These are phyloP conservation scores for Morbakka virulenta DNA, from an alignment of 30 jellyfish, hydroid and myxozoan species.

Conservation along the genomic window DNA sequence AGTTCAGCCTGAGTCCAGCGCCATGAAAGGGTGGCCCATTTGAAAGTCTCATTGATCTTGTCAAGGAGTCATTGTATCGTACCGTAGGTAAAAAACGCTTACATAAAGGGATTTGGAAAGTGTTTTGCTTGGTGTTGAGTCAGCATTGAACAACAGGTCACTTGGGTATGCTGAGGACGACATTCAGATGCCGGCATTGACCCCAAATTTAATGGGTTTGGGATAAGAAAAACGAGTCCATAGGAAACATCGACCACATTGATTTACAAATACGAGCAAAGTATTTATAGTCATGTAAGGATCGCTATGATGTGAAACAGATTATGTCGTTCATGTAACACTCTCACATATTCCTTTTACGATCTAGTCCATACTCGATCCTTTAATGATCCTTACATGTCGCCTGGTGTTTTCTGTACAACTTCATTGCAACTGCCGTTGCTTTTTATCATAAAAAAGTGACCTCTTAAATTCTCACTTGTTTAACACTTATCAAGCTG, in stretches of 20 bases:
- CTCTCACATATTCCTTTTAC: no score
- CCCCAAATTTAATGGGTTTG: slow-evolving; percentile 47
- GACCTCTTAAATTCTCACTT: no score
- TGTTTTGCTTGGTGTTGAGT: slow-evolving; percentile 51
- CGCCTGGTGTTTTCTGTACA: no score
- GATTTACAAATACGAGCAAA: slow-evolving; percentile 59
- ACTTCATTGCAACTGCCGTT: no score
- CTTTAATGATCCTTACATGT: no score
- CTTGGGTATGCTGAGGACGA: slow-evolving; percentile 65
- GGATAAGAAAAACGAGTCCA: slow-evolving; percentile 53
- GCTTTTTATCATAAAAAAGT: no score
- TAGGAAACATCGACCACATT: slow-evolving; percentile 27
- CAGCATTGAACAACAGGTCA: slow-evolving; percentile 58
- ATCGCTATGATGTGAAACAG: no score
- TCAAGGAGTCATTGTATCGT: slow-evolving; percentile 57
- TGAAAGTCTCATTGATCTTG: slow-evolving; percentile 56
- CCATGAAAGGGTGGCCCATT: slow-evolving; percentile 85
- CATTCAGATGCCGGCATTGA: slow-evolving; percentile 40
- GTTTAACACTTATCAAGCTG: no score
- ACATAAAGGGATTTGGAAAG: slow-evolving; percentile 37
- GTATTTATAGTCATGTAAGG: slow-evolving; percentile 47
- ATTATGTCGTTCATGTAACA: no score
- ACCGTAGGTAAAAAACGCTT: slow-evolving; percentile 34
- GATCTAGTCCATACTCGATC: no score
- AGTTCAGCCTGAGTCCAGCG: slow-evolving; percentile 66